phyloP scores from a whole-genome alignment of 2,113 vertebrate genomes.

The Callipepla squamata region DNA sequence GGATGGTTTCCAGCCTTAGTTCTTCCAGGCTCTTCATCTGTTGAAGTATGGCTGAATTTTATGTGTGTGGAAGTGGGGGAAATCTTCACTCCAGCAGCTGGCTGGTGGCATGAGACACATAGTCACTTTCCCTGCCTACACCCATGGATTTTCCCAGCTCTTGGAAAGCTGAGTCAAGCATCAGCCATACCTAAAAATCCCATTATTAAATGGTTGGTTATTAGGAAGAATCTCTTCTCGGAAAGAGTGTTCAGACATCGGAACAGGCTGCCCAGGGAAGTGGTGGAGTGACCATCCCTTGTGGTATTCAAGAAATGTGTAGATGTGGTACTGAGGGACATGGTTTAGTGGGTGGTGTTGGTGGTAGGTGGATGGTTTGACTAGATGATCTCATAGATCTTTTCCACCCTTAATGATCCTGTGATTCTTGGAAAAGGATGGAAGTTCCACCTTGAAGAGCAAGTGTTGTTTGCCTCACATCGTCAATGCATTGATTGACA shows the following conservation, averaged over 20 bases:
- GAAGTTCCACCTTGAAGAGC: not conserved
- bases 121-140: not conserved
- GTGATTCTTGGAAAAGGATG: not conserved
- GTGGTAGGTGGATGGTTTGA: too few relatives aligned
- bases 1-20: not conserved
- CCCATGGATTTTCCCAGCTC: not conserved
- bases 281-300: too few relatives aligned
- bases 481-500: not conserved
- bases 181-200: not conserved
- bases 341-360: too few relatives aligned
- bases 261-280: too few relatives aligned
- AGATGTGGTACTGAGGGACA: too few relatives aligned
- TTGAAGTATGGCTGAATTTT: rapidly evolving
- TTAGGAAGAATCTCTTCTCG: too few relatives aligned
- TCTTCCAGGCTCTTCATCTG: not conserved
- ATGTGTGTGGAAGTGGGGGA: not conserved
- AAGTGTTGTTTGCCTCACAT: not conserved
- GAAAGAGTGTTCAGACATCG: too few relatives aligned
- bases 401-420: too few relatives aligned
- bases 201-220: not conserved
- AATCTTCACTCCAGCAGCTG: not conserved
- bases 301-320: too few relatives aligned
- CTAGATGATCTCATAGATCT: too few relatives aligned
- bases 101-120: not conserved
- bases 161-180: not conserved